A percentile compares a stretch with the other conserved stretches of the same genome.
Evolutionary conservation across 2,113 vertebrate species (phyloP).

Genomic region (Sturnus vulgaris): DNA sequence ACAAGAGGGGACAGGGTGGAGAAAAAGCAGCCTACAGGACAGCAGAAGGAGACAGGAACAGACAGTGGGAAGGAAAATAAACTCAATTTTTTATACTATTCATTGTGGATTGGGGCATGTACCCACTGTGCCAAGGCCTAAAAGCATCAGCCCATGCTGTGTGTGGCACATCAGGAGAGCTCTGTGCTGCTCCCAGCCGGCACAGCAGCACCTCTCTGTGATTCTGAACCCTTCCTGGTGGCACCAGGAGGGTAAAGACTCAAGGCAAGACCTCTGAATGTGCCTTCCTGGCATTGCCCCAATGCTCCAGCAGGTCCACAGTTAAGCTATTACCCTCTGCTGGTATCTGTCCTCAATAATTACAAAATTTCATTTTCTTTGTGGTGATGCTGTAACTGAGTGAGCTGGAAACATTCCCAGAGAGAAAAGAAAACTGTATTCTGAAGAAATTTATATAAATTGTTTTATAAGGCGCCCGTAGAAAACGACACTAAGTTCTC

Average conservation of each 20-base stretch:
- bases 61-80: not conserved
- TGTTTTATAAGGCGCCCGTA: not conserved
- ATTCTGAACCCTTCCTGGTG: not conserved
- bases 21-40: not conserved
- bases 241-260: not conserved
- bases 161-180: not conserved
- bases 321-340: not conserved
- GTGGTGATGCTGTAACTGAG: not conserved
- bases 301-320: not conserved
- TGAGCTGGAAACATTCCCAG: conserved; percentile 38
- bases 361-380: not conserved
- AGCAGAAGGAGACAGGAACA: not conserved
- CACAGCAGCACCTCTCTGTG: not conserved
- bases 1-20: not conserved
- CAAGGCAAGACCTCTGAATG: not conserved
- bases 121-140: not conserved
- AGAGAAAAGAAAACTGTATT: not conserved
- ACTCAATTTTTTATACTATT: not conserved
- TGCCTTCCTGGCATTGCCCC: not conserved
- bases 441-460: not conserved
- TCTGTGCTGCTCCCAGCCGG: not conserved
- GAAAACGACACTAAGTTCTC: not conserved
- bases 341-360: not conserved
- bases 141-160: too few relatives aligned
- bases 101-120: not conserved